Percentiles rank a stretch among this genome's conserved stretches.
phyloP scores from a whole-genome alignment of 2,888 invertebrate species.

The Spodoptera picta region DNA sequence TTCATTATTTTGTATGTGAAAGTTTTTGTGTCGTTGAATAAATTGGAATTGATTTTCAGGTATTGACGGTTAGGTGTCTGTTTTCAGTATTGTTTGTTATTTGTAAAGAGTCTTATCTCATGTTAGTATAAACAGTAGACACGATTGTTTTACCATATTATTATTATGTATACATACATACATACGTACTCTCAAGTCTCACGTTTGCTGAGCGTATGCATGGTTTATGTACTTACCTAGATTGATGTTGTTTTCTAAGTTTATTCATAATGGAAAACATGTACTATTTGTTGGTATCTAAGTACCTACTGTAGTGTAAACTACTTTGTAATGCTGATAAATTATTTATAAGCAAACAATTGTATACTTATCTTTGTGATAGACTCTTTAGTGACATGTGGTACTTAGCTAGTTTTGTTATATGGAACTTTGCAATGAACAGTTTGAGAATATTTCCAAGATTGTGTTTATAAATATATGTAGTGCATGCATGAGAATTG shows the following conservation, averaged over 20 bases:
- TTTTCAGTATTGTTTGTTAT: slow-evolving; percentile 20
- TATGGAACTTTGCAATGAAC: too few relatives aligned
- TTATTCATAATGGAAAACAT: too few relatives aligned
- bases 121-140: not conserved
- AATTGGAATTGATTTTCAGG: slow-evolving; percentile 14
- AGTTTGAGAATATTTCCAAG: too few relatives aligned
- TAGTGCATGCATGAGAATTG: too few relatives aligned
- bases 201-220: slow-evolving; percentile 16
- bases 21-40: slow-evolving; percentile 22
- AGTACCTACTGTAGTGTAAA: not conserved
- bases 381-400: too few relatives aligned
- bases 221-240: slow-evolving; percentile 2
- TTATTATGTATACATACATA: not conserved
- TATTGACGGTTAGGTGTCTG: slow-evolving; percentile 12
- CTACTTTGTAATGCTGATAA: not conserved
- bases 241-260: too few relatives aligned
- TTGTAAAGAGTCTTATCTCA: not conserved
- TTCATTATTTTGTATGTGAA: slow-evolving; percentile 23
- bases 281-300: not conserved
- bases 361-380: too few relatives aligned
- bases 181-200: not conserved
- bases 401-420: too few relatives aligned
- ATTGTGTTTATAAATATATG: too few relatives aligned
- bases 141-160: slow-evolving; percentile 21
- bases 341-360: too few relatives aligned